Evolutionary conservation across 2,113 vertebrate species (phyloP).

Genomic region (Marmota monax): DNA sequence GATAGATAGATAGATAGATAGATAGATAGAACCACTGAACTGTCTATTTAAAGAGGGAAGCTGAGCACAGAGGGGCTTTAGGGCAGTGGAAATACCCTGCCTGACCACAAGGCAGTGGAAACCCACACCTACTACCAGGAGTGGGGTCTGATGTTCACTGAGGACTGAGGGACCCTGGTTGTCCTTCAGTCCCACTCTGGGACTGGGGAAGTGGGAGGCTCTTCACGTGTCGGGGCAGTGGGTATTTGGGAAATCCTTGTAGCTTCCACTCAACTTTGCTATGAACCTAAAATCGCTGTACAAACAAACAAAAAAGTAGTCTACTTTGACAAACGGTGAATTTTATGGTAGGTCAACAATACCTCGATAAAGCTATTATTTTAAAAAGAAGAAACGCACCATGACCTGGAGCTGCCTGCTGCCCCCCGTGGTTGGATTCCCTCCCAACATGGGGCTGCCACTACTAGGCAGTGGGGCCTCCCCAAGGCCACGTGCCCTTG

Average conservation of each 20-base stretch:
- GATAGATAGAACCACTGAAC: not conserved
- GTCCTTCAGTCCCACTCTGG: not conserved
- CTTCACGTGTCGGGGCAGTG: accelerated
- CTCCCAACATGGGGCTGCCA: accelerated
- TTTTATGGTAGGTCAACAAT: not conserved
- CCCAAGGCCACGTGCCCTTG: not conserved
- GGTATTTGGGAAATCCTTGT: not conserved
- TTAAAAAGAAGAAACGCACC: not conserved
- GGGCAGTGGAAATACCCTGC: not conserved
- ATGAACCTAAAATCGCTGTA: not conserved
- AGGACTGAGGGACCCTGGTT: no score
- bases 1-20: no score
- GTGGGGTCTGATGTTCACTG: no score
- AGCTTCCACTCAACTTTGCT: not conserved
- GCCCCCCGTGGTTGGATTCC: not conserved
- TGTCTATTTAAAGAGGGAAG: not conserved
- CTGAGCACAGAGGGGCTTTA: not conserved
- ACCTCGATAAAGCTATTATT: not conserved
- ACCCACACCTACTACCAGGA: not conserved
- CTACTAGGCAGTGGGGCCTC: not conserved
- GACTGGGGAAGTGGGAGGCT: not conserved
- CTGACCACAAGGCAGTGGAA: not conserved
- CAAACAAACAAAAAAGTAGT: not conserved
- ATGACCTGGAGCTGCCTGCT: not conserved
- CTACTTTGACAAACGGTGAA: not conserved